Percentiles rank a stretch among this genome's conserved stretches.
Evolutionary conservation across 1,140 invertebrate genomes (phyloP).

Genomic region (Rhopalosiphum maidis): DNA sequence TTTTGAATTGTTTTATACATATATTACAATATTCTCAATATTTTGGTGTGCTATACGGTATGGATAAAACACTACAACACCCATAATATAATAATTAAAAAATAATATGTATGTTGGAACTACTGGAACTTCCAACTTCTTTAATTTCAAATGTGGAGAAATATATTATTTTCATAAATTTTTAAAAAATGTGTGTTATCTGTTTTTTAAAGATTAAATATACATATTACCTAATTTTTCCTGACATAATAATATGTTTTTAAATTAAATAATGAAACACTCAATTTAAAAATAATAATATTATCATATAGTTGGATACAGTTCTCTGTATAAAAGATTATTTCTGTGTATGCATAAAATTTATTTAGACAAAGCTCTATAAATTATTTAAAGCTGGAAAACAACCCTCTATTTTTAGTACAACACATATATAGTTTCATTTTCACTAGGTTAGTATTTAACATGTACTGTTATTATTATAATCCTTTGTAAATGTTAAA

Average conservation of each 20-base stretch:
- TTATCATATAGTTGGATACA: no score
- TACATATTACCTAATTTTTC: background rate
- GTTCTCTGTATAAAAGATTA: background rate
- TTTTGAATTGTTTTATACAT: no score
- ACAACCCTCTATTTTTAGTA: background rate
- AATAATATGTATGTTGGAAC: no score
- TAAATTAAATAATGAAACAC: background rate
- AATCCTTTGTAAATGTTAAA: background rate
- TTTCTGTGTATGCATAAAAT: background rate
- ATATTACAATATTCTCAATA: no score
- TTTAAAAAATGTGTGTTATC: no score
- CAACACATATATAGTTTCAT: background rate
- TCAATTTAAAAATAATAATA: background rate
- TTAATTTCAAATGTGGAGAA: no score
- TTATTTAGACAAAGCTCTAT: background rate
- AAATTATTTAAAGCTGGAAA: background rate
- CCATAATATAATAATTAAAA: no score
- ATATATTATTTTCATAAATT: no score
- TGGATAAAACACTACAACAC: no score
- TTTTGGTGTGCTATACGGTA: no score
- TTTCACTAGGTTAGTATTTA: background rate
- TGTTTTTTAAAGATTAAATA: no score
- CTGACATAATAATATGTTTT: background rate
- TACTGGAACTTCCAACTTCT: no score
- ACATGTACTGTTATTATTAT: background rate